Percentiles rank a stretch among this genome's conserved stretches.
Conservation (phyloP, 2,113 vertebrate genomes). For the Leucopsar rothschildi region DNA sequence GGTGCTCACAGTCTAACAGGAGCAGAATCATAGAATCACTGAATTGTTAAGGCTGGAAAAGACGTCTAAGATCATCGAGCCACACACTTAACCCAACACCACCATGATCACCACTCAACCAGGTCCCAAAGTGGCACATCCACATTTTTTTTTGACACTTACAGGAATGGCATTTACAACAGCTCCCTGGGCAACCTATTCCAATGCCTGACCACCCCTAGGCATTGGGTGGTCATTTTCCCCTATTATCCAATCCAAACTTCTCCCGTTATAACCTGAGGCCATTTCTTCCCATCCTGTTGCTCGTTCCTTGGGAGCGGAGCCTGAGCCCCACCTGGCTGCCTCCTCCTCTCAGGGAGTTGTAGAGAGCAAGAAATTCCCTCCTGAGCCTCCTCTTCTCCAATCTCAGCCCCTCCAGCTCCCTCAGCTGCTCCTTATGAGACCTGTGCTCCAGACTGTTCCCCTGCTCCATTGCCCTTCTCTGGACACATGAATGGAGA, state of each 20-base stretch:
- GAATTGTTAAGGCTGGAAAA: neutral
- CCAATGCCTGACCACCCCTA: neutral
- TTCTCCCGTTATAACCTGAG: neutral
- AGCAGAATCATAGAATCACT: neutral
- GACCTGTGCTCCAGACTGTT: neutral
- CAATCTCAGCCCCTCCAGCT: neutral
- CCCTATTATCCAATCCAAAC: neutral
- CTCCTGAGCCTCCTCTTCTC: neutral
- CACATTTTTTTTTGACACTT: neutral
- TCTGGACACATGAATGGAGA: neutral
- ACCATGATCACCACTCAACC: neutral
- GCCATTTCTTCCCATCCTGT: neutral
- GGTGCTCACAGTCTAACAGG: neutral
- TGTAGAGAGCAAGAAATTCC: fast-evolving
- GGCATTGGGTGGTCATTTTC: neutral
- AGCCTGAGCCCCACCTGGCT: neutral
- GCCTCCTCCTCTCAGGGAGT: neutral
- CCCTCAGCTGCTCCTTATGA: neutral
- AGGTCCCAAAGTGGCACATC: neutral
- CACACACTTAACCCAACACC: neutral
- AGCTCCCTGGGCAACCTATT: neutral
- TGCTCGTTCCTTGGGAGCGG: neutral
- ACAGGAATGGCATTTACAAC: neutral
- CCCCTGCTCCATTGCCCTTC: neutral
- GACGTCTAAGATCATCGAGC: neutral